These are phyloP conservation scores for Clistopyga incitator DNA, from an alignment of 2,888 invertebrate genomes.

Conservation along the genomic window DNA sequence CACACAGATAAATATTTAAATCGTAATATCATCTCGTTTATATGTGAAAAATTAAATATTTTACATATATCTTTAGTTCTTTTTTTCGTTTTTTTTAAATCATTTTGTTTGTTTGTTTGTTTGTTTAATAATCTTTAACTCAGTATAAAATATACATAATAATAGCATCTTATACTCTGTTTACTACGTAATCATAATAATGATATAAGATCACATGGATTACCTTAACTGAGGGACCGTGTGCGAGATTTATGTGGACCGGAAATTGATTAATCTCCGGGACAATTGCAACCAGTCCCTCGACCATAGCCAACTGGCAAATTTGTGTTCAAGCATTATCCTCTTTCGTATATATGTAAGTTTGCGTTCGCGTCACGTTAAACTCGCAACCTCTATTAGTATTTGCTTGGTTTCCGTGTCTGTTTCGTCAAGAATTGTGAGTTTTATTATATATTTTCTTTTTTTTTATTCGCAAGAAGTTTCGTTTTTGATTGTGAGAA, in stretches of 20 bases:
- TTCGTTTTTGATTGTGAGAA: not conserved
- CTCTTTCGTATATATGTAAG: conserved; percentile 1
- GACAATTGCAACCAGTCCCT: conserved; percentile 46
- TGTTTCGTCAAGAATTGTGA: conserved; percentile 21
- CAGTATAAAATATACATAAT: conserved; percentile 80
- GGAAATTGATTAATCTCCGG: conserved; percentile 12
- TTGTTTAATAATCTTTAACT: conserved; percentile 71
- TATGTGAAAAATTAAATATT: conserved; percentile 73
- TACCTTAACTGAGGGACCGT: conserved; percentile 71
- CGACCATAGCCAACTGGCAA: conserved; percentile 76
- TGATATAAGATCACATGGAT: conserved; percentile 78
- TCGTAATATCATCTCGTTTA: conserved; percentile 67
- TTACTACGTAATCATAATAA: conserved; percentile 78
- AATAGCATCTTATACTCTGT: conserved; percentile 79
- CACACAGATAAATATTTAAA: conserved; percentile 67
- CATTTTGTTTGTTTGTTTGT: no score
- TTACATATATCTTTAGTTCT: conserved; percentile 68
- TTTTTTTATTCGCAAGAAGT: conserved; percentile 22
- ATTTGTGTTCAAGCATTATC: conserved; percentile 72
- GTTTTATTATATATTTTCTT: conserved; percentile 34
- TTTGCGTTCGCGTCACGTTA: conserved; percentile 53
- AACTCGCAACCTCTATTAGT: conserved; percentile 2
- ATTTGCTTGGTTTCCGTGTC: conserved; percentile 6
- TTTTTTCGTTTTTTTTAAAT: conserved; percentile 50
- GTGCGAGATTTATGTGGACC: conserved; percentile 48